Percentiles rank a stretch among this genome's conserved stretches.
These are phyloP conservation scores for Gorsachius goisagi DNA, from an alignment of 2,113 vertebrate genomes.

Conservation along the genomic window DNA sequence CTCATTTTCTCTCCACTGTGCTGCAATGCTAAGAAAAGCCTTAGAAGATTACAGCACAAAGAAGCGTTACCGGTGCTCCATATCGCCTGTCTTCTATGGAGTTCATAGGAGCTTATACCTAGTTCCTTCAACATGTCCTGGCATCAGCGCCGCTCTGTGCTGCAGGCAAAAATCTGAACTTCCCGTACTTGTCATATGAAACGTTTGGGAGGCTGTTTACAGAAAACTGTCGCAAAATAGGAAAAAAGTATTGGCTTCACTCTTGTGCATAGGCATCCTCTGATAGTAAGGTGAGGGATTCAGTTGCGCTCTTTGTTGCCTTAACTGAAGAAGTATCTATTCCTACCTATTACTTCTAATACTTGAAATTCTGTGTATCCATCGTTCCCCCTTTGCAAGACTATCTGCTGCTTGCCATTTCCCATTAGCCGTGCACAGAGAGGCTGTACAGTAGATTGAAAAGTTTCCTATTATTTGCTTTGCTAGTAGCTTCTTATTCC, in stretches of 20 bases:
- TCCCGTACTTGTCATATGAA: accelerated
- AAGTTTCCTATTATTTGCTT: not conserved
- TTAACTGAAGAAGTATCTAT: not conserved
- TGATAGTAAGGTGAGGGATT: not conserved
- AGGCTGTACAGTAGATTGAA: not conserved
- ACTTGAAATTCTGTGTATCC: not conserved
- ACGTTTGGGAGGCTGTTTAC: not conserved
- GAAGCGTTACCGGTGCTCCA: not conserved
- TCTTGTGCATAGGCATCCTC: not conserved
- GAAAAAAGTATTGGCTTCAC: not conserved
- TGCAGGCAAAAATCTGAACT: not conserved
- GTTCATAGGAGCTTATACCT: not conserved
- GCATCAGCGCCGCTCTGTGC: not conserved
- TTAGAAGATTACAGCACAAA: not conserved
- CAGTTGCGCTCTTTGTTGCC: not conserved
- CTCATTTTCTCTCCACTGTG: not conserved
- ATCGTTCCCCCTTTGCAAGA: not conserved
- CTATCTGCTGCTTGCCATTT: not conserved
- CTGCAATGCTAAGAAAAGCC: not conserved
- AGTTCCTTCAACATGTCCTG: not conserved
- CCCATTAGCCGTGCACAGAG: not conserved
- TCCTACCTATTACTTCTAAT: not conserved
- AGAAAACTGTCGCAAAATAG: not conserved
- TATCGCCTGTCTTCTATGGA: not conserved
- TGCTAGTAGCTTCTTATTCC: not conserved